Evolutionary conservation across 2,888 invertebrate species (phyloP), one percentile per base, ranked within the genome.

Genomic region (Epiblema foenella): DNA sequence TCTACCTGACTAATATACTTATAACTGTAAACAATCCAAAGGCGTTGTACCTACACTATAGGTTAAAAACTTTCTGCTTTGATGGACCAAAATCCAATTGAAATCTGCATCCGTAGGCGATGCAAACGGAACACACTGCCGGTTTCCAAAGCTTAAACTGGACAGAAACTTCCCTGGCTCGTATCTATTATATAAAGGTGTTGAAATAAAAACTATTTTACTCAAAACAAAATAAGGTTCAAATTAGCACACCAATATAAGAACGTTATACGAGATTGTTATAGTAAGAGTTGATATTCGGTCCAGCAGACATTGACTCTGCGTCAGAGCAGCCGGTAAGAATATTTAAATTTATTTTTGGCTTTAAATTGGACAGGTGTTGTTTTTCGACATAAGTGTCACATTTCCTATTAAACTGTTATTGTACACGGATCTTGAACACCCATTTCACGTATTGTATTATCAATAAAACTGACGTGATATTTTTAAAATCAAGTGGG

Each of bases 341-440:
- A 51, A 20, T 64, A 54, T 54, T 64, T 54, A 64, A 64, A 64
- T 64, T 39, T 64, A 64, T 64, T 64, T 33, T 64, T 39, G 37
- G 10, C 52, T 39, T 37, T 33, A 54, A 20, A 39, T 54, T 39
- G 39, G 64, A 64, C 64, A 64, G 64, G 39, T 54, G 64, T 64
- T 20, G 64, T 18, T n/a, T 52, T 54, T 11, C 18, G 20, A 20
- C 20, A 20, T 20, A 51, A 15, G 20, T n/a, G 37, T 54, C 37
- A 33, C 15, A 20, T 33, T 39, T 60, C 42, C n/a, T 33, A 33
- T 33, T 10, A 57, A 57, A 17, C 39, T 56, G 56, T 56, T 56
- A 4, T 33, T 29, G 9, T 37, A 37, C 17, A 57, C 3, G 57
- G 46, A 46, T 5, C 7, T 46, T n/a, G 8, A 7, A 3, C 15